Percentiles rank a stretch among this genome's conserved stretches.
These are phyloP conservation scores for Himalopsyche anomala DNA, from an alignment of 2,888 invertebrate species.

Conservation along the genomic window DNA sequence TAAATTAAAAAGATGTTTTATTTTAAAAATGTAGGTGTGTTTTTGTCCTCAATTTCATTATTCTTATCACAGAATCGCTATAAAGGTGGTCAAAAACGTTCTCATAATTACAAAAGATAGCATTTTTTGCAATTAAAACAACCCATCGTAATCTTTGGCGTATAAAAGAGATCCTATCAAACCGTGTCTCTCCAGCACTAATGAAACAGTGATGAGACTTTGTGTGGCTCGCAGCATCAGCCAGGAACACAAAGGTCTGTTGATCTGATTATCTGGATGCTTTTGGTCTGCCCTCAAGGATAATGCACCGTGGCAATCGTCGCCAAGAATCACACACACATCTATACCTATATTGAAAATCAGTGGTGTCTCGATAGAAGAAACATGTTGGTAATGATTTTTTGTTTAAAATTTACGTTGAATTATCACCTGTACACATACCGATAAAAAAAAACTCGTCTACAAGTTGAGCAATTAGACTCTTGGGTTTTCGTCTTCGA, in stretches of 20 bases:
- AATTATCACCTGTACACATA: no score
- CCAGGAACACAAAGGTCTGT: conserved; percentile 50
- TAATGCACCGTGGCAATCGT: conserved; percentile 50
- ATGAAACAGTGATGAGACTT: conserved; percentile 58
- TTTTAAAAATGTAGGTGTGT: no score
- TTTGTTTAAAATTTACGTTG: no score
- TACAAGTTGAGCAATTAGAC: no score
- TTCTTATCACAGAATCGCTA: no score
- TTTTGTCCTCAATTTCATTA: no score
- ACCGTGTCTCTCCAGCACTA: conserved; percentile 43
- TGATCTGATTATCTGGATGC: conserved; percentile 58
- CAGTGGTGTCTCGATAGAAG: background rate
- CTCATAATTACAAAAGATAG: background rate
- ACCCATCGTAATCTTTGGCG: background rate
- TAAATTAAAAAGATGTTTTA: no score
- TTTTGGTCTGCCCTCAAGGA: conserved; percentile 49
- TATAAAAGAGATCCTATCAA: conserved; percentile 60
- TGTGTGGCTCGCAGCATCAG: background rate
- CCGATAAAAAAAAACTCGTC: no score
- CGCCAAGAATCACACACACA: background rate
- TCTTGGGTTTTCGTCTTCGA: no score
- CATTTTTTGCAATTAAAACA: conserved; percentile 3
- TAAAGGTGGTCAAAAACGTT: background rate
- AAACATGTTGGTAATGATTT: no score
- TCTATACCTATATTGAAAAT: background rate